A percentile compares a stretch with the other conserved stretches of the same genome.
Evolutionary conservation across 1,140 invertebrate species (phyloP).

Genomic region (Drusus annulatus): DNA sequence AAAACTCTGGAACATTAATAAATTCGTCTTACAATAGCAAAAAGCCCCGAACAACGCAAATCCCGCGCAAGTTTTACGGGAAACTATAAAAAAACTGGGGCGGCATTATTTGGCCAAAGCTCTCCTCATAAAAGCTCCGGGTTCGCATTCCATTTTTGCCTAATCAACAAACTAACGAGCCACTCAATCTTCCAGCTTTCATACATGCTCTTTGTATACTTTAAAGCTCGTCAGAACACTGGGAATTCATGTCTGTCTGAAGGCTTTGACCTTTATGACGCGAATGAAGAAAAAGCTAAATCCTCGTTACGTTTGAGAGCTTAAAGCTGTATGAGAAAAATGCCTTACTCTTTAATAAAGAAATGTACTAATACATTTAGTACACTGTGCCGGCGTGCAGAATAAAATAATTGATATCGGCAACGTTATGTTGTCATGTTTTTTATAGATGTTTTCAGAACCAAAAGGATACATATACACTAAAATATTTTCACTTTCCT

Average conservation of each 20-base stretch:
- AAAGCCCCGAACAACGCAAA: neutral
- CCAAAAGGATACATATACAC: too few species aligned
- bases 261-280: constrained; percentile 5
- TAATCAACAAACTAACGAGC: constrained; percentile 41
- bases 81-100: constrained; percentile 29
- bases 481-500: too few species aligned
- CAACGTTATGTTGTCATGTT: too few species aligned
- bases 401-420: too few species aligned
- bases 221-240: constrained; percentile 28
- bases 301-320: constrained; percentile 4
- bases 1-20: neutral
- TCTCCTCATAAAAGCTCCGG: constrained; percentile 24
- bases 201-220: neutral
- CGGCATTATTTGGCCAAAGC: constrained; percentile 21
- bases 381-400: too few species aligned
- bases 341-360: too few species aligned
- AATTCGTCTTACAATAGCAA: constrained; percentile 13
- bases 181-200: constrained; percentile 37
- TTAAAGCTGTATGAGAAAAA: too few species aligned
- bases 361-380: too few species aligned
- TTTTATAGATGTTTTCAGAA: too few species aligned
- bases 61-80: constrained; percentile 5
- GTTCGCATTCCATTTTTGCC: constrained; percentile 39
- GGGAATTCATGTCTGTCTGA: neutral
- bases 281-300: neutral